These are phyloP conservation scores for Novumbra hubbsi DNA, from an alignment of 2,797 vertebrate genomes.

Conservation along the genomic window DNA sequence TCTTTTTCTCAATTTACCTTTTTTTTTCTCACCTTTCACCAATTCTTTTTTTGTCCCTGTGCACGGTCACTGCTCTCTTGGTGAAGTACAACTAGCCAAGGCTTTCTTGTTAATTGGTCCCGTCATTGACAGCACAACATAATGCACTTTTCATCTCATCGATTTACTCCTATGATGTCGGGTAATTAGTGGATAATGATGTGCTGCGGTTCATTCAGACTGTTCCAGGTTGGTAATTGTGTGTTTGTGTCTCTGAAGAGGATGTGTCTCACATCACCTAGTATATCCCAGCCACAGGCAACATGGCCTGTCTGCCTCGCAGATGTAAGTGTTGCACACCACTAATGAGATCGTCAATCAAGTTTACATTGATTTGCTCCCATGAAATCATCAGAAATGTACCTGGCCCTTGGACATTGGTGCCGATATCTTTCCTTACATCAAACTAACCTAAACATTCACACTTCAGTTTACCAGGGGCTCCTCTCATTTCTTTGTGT, in stretches of 20 bases:
- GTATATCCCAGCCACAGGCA: slow-evolving; percentile 1
- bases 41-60: slow-evolving; percentile 1
- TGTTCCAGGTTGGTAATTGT: slow-evolving; percentile 3
- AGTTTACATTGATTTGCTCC: no score
- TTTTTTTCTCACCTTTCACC: background rate
- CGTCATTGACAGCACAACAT: background rate
- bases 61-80: slow-evolving; percentile 7
- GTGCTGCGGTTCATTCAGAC: background rate
- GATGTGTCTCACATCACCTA: slow-evolving; percentile 21
- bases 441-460: no score
- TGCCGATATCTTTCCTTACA: no score
- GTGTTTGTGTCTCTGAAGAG: slow-evolving; percentile 13
- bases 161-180: background rate
- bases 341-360: no score
- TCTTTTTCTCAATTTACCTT: background rate
- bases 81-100: background rate
- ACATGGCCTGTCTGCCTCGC: slow-evolving; percentile 34
- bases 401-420: no score
- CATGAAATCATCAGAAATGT: slow-evolving; percentile 7
- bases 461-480: no score
- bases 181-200: background rate
- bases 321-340: slow-evolving; percentile 25
- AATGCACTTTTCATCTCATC: background rate
- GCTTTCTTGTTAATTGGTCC: background rate
- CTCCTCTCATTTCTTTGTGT: no score